Percentiles rank a stretch among this genome's conserved stretches.
Evolutionary conservation across 1,140 invertebrate species (phyloP).

Genomic region (Vollenhovia emeryi): DNA sequence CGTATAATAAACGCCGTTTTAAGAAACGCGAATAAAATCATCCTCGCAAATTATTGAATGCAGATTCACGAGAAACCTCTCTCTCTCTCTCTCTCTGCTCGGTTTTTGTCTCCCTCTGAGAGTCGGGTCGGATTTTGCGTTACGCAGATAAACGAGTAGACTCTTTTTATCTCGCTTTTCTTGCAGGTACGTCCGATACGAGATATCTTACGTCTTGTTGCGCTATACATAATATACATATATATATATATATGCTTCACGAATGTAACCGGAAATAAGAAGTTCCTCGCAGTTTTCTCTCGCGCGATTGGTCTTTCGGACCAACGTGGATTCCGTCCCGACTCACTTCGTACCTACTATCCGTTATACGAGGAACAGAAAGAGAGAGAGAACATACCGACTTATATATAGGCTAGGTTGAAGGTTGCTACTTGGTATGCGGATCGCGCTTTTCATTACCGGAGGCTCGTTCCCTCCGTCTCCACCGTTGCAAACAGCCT

Average conservation of each 20-base stretch:
- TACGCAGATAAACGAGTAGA: not conserved
- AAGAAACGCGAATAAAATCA: not conserved
- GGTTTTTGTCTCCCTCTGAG: not conserved
- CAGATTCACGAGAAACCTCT: not conserved
- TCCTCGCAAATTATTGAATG: not conserved
- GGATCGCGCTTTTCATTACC: slow-evolving; percentile 86
- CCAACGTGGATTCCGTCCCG: slow-evolving; percentile 66
- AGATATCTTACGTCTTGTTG: slow-evolving; percentile 31
- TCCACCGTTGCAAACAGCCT: slow-evolving; percentile 84
- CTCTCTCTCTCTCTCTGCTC: not conserved
- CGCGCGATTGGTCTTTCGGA: slow-evolving; percentile 67
- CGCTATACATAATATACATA: not conserved
- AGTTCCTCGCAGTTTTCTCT: slow-evolving; percentile 68
- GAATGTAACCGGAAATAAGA: slow-evolving; percentile 66
- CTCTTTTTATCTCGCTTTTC: slow-evolving; percentile 1
- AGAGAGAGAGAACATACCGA: slow-evolving; percentile 70
- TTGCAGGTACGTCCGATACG: not conserved
- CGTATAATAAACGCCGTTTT: not conserved
- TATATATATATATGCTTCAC: not conserved
- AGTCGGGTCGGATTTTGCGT: not conserved
- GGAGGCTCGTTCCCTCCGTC: slow-evolving; percentile 82
- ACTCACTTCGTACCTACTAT: slow-evolving; percentile 76
- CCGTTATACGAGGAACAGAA: slow-evolving; percentile 69
- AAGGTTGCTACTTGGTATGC: slow-evolving; percentile 85
- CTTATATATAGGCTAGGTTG: slow-evolving; percentile 81